These are phyloP conservation scores for Tiliacea citrago DNA, from an alignment of 2,888 invertebrate species.

Conservation along the genomic window DNA sequence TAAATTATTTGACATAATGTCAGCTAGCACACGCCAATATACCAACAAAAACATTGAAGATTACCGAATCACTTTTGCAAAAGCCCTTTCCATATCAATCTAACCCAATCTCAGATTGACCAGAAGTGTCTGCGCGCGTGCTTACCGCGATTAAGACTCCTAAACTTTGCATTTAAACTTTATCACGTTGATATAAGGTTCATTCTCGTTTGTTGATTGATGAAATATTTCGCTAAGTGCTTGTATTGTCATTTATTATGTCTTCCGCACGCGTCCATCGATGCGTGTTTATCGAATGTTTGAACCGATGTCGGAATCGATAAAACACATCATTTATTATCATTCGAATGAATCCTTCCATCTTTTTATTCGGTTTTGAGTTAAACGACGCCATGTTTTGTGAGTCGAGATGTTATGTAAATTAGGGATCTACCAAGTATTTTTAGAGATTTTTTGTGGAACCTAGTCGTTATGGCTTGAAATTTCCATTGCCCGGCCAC, in stretches of 20 bases:
- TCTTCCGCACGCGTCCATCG: slow-evolving; percentile 67
- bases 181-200: slow-evolving; percentile 17
- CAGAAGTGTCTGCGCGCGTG: slow-evolving; percentile 71
- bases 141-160: slow-evolving; percentile 53
- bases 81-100: slow-evolving; percentile 69
- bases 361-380: slow-evolving; percentile 33
- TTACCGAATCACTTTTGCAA: slow-evolving; percentile 6
- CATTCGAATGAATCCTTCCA: slow-evolving; percentile 54
- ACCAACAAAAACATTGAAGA: not conserved
- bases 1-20: not conserved
- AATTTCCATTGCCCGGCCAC: too few relatives aligned
- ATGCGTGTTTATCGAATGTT: slow-evolving; percentile 67
- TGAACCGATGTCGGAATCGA: slow-evolving; percentile 62
- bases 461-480: not conserved
- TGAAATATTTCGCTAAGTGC: slow-evolving; percentile 51
- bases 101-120: slow-evolving; percentile 68
- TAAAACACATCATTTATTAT: slow-evolving; percentile 68
- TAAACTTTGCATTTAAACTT: slow-evolving; percentile 17
- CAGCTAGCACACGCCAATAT: not conserved
- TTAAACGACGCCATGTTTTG: slow-evolving; percentile 34
- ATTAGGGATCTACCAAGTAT: not conserved
- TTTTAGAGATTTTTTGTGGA: not conserved
- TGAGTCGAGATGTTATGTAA: slow-evolving; percentile 16
- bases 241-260: slow-evolving; percentile 70
- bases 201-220: slow-evolving; percentile 37